Evolutionary conservation across 2,888 invertebrate species (phyloP), one percentile per base, ranked within the genome.

Genomic region (Eretmocerus hayati): DNA sequence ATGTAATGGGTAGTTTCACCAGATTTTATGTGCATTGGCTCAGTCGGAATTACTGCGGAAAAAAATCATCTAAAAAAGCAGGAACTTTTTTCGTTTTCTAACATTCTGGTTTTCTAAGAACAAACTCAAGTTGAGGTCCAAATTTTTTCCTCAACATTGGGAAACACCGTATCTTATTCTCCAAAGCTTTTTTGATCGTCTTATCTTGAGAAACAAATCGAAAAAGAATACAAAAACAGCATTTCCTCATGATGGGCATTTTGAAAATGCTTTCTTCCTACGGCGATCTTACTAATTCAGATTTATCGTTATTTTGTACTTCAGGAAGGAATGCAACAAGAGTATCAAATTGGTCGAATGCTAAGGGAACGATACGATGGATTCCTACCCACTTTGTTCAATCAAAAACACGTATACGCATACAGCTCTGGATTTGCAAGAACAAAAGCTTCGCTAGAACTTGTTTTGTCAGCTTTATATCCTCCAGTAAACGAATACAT

Each of bases 381-480:
- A 16, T 62, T 62, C 23, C 38, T 63, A 5, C 59, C 57, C 2
- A 15, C 53, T 2, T n/a, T 48, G 16, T 61, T 61, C 53, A 36
- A 36, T 19, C 57, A 56, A 1, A 22, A 21, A 4, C 56, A 60
- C 16, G 49, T 63, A 0, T 58, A 60, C 15, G 61, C 59, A 18
- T 36, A 53, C 1, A 58, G 59, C n/a, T 48, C 61, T 0, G 56
- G 58, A 26, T 8, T 39, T 22, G 58, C 57, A 19, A 52, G 63
- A 1, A 63, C 63, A 5, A 62, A 63, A 41, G 53, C 52, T 54
- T 63, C 63, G 5, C 48, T 63, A 8, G 51, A 59, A 21, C 48
- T 63, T 13, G 59, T 58, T 2, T 45, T 63, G 13, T 61, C 63
- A 2, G 60, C 56, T 2, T 50, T 63, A 8, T 63, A 58, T 53